Conservation (phyloP, 2,113 vertebrate species). For the Petromus typicus region DNA sequence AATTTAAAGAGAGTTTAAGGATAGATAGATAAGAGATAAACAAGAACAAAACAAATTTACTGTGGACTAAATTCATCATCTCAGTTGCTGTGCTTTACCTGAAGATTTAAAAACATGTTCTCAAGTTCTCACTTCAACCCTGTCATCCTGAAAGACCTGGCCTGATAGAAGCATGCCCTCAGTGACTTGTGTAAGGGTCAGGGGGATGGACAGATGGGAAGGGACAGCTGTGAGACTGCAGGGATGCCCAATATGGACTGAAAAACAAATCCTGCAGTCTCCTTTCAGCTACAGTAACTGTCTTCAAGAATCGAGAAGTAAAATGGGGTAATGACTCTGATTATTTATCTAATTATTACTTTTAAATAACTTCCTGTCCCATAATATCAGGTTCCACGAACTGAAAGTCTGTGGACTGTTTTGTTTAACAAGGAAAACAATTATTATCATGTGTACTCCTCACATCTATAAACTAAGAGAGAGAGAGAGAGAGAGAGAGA, state of each 20-base stretch:
- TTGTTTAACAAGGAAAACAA: background rate
- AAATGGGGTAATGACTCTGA: background rate
- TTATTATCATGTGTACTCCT: background rate
- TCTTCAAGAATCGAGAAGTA: background rate
- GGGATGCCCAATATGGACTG: too few relatives aligned
- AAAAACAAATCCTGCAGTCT: background rate
- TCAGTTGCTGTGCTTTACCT: background rate
- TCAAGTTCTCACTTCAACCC: background rate
- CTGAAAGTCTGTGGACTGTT: background rate
- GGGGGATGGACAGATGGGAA: rapidly evolving
- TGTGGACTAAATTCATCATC: background rate
- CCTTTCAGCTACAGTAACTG: too few relatives aligned
- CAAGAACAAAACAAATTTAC: background rate
- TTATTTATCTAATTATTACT: background rate
- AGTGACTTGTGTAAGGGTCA: background rate
- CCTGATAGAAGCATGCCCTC: background rate
- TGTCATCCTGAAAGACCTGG: background rate
- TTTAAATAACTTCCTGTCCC: background rate
- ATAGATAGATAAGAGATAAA: too few relatives aligned
- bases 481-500: background rate
- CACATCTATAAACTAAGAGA: background rate
- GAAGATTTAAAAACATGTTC: background rate
- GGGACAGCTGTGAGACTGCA: background rate
- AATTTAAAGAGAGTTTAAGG: background rate
- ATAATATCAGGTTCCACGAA: background rate